phyloP scores from a whole-genome alignment of 2,113 vertebrate genomes.

The Stegastes partitus region DNA sequence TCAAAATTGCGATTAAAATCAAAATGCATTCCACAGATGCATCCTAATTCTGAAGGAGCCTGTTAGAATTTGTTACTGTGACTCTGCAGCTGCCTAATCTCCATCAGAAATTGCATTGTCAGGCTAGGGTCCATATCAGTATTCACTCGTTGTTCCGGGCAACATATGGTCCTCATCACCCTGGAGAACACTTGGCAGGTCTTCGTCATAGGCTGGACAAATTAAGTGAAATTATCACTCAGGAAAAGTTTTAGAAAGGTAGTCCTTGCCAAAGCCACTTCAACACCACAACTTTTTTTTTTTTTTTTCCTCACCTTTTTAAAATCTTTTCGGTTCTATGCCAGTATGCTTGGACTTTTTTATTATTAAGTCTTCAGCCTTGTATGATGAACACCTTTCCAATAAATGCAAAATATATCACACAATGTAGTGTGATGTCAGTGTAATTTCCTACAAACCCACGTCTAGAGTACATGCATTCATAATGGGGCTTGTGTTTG shows the following conservation, averaged over 20 bases:
- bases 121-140: conserved; percentile 33
- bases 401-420: not conserved
- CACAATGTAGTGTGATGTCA: too few species aligned
- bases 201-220: conserved; percentile 20
- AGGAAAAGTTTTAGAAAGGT: conserved; percentile 25
- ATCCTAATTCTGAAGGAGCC: not conserved
- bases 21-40: not conserved
- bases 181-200: conserved; percentile 37
- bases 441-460: too few species aligned
- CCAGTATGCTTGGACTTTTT: not conserved
- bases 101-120: conserved; percentile 29
- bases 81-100: conserved; percentile 31
- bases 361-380: not conserved
- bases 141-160: conserved; percentile 26
- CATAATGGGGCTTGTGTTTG: not conserved
- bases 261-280: not conserved
- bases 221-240: conserved; percentile 42
- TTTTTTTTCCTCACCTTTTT: not conserved
- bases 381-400: not conserved
- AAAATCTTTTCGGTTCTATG: not conserved
- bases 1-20: not conserved
- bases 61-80: conserved; percentile 8
- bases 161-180: conserved; percentile 50
- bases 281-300: not conserved
- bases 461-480: too few species aligned